Conservation (phyloP, 37 sponge, comb jelly and placozoan genomes). For the Chondrilla cf. caribensis region DNA sequence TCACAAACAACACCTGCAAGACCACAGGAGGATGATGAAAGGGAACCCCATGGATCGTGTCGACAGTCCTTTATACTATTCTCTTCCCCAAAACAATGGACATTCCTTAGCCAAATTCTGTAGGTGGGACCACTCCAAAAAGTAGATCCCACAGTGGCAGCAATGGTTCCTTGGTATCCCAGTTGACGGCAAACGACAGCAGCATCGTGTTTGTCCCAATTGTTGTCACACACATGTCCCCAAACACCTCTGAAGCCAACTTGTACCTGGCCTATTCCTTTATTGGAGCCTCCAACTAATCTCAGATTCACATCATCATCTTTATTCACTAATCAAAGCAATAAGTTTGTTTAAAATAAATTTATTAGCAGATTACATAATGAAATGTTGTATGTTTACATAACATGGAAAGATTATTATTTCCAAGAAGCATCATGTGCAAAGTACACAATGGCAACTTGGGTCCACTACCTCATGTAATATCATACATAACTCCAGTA, state of each 20-base stretch:
- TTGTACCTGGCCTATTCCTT: conserved; percentile 45
- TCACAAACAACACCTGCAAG: conserved; percentile 1
- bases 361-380: too few species aligned
- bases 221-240: neutral
- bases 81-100: neutral
- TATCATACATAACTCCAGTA: too few species aligned
- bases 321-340: too few species aligned
- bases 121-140: neutral
- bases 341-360: too few species aligned
- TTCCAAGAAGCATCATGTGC: too few species aligned
- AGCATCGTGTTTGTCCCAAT: conserved; percentile 1
- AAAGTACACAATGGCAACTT: too few species aligned
- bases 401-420: too few species aligned
- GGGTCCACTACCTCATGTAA: too few species aligned
- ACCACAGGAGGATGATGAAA: neutral
- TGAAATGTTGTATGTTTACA: too few species aligned
- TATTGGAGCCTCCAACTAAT: conserved; percentile 19
- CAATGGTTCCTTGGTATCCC: neutral
- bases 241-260: conserved; percentile 5
- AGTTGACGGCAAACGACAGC: neutral
- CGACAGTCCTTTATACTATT: neutral
- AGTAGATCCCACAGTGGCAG: neutral
- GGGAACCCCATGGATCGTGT: neutral
- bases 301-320: conserved; percentile 12
- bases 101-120: neutral